Evolutionary conservation across 2,888 invertebrate species (phyloP).

Genomic region (Euphydryas editha): DNA sequence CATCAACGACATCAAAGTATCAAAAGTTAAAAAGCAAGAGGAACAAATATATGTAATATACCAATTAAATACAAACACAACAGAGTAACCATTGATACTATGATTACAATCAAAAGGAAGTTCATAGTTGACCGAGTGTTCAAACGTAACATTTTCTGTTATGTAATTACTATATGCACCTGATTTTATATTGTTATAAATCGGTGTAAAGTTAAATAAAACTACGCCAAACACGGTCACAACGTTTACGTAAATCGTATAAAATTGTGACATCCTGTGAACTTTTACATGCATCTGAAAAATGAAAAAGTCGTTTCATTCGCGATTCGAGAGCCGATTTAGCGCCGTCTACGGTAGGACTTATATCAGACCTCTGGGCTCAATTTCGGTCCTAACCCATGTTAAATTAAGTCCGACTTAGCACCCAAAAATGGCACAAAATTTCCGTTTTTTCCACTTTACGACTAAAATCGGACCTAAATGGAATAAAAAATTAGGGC

Average conservation of each 20-base stretch:
- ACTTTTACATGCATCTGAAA: constrained; percentile 42
- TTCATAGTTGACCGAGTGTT: constrained; percentile 38
- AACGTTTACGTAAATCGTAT: constrained; percentile 31
- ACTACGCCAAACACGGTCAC: constrained; percentile 34
- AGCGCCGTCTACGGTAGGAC: too few relatives aligned
- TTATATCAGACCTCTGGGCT: too few relatives aligned
- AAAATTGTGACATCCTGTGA: constrained; percentile 43
- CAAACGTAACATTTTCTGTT: constrained; percentile 35
- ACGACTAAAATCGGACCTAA: too few relatives aligned
- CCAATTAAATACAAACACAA: constrained; percentile 36
- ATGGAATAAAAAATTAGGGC: too few relatives aligned
- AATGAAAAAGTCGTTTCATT: not conserved
- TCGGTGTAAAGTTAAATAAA: constrained; percentile 43
- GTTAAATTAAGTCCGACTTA: too few relatives aligned
- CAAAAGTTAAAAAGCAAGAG: constrained; percentile 42
- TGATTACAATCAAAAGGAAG: constrained; percentile 39
- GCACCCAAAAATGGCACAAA: too few relatives aligned
- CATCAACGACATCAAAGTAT: constrained; percentile 46
- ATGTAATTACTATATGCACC: constrained; percentile 34
- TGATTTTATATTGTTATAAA: constrained; percentile 40
- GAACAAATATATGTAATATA: constrained; percentile 37
- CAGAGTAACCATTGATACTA: constrained; percentile 32
- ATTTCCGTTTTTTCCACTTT: too few relatives aligned
- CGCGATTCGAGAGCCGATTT: too few relatives aligned
- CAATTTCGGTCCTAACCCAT: too few relatives aligned